Percentiles rank a stretch among this genome's conserved stretches.
Evolutionary conservation across 2,113 vertebrate genomes (phyloP).

Genomic region (Hipposideros armiger): DNA sequence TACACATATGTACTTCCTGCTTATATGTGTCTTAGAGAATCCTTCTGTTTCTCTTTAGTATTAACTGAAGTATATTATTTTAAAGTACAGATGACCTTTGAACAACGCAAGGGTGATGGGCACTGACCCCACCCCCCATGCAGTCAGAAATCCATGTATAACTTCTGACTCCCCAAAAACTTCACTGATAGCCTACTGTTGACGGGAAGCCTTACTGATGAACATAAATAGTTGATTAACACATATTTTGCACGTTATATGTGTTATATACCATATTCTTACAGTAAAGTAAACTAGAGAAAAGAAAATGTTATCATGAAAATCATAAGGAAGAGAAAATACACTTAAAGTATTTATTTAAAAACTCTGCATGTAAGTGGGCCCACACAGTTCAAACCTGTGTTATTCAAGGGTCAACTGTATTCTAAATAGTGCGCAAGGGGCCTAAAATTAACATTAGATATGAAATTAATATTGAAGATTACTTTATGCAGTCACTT

Average conservation of each 20-base stretch:
- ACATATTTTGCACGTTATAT: neutral
- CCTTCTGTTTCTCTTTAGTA: neutral
- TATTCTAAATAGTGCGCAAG: neutral
- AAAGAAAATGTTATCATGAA: neutral
- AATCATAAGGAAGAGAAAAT: neutral
- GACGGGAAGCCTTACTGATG: neutral
- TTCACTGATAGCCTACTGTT: neutral
- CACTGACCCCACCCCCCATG: neutral
- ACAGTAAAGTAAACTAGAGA: neutral
- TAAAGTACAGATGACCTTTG: neutral
- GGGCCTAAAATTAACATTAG: neutral
- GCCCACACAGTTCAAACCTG: neutral
- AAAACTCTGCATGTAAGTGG: neutral
- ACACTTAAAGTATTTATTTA: neutral
- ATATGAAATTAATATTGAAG: neutral
- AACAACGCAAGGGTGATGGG: neutral
- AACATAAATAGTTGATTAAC: neutral
- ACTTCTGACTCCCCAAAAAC: neutral
- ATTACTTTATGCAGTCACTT: neutral
- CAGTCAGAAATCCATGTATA: neutral
- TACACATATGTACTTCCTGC: neutral
- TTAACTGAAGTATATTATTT: neutral
- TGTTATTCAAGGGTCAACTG: neutral
- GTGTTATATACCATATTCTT: neutral
- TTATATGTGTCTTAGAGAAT: neutral